phyloP scores from a whole-genome alignment of 2,888 invertebrate species.

The Lucinisca nassula region DNA sequence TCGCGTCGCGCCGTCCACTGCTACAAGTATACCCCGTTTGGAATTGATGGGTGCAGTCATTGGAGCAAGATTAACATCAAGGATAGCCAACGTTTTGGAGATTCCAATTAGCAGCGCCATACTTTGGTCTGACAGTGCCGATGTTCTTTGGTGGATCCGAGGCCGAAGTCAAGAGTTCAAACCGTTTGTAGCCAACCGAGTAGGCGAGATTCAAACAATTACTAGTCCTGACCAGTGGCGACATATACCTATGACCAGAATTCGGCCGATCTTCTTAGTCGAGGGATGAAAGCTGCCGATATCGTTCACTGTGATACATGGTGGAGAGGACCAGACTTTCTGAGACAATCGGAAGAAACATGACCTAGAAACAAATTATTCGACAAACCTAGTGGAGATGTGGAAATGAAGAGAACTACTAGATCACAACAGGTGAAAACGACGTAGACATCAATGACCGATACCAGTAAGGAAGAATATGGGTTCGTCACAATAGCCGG shows the following conservation, averaged over 20 bases:
- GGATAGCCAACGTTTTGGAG: slow-evolving; percentile 4
- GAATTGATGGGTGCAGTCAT: slow-evolving; percentile 44
- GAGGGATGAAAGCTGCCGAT: neutral
- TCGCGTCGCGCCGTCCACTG: slow-evolving; percentile 41
- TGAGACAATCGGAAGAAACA: neutral
- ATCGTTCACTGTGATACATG: slow-evolving; percentile 5
- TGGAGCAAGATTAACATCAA: neutral
- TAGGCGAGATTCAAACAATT: slow-evolving; percentile 62
- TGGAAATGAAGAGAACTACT: neutral
- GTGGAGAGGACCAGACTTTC: slow-evolving; percentile 54
- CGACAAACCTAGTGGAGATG: neutral
- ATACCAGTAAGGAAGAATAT: neutral
- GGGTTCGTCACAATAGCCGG: neutral
- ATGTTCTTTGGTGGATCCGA: slow-evolving; percentile 51
- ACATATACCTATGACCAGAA: slow-evolving; percentile 33
- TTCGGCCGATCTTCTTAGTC: slow-evolving; percentile 10
- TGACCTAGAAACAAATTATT: slow-evolving; percentile 36
- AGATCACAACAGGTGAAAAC: neutral
- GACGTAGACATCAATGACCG: neutral
- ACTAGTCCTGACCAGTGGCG: slow-evolving; percentile 51
- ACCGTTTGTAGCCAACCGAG: slow-evolving; percentile 66
- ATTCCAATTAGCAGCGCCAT: neutral
- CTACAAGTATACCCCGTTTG: slow-evolving; percentile 42
- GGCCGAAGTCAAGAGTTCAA: slow-evolving; percentile 43
- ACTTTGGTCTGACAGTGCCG: slow-evolving; percentile 42